These are phyloP conservation scores for Vandiemenella viatica DNA, from an alignment of 2,888 invertebrate genomes.

Conservation along the genomic window DNA sequence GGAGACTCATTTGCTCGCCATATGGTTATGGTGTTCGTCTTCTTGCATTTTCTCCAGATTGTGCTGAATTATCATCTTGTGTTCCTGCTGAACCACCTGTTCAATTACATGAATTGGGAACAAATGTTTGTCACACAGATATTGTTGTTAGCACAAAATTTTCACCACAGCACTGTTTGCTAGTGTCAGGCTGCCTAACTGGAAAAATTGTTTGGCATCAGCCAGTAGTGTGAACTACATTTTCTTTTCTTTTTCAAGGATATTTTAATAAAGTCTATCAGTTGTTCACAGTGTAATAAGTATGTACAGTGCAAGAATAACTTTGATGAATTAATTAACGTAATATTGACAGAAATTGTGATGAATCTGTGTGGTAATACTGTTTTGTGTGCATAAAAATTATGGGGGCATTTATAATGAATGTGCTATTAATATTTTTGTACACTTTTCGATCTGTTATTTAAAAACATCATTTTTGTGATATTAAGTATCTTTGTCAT, in stretches of 20 bases:
- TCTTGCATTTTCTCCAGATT: constrained; percentile 59
- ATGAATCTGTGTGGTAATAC: too few relatives aligned
- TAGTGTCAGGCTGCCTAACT: constrained; percentile 80
- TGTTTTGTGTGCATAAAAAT: too few relatives aligned
- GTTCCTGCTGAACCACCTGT: constrained; percentile 35
- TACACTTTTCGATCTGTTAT: too few relatives aligned
- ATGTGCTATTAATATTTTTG: too few relatives aligned
- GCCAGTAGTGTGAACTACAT: constrained; percentile 35
- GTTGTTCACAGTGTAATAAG: background rate
- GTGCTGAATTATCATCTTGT: constrained; percentile 62
- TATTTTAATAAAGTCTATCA: too few relatives aligned
- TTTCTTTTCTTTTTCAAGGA: background rate
- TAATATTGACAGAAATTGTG: too few relatives aligned
- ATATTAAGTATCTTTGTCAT: too few relatives aligned
- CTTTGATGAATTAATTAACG: too few relatives aligned
- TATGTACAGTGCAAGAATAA: background rate
- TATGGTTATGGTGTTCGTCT: constrained; percentile 76
- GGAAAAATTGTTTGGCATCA: constrained; percentile 85
- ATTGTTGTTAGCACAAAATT: constrained; percentile 82
- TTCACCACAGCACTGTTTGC: constrained; percentile 68
- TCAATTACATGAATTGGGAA: constrained; percentile 47
- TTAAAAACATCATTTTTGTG: too few relatives aligned
- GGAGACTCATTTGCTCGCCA: constrained; percentile 79
- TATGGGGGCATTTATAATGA: too few relatives aligned
- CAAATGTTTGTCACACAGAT: constrained; percentile 60